These are phyloP conservation scores for Copidosoma aretas DNA, from an alignment of 2,888 invertebrate species.

Conservation along the genomic window DNA sequence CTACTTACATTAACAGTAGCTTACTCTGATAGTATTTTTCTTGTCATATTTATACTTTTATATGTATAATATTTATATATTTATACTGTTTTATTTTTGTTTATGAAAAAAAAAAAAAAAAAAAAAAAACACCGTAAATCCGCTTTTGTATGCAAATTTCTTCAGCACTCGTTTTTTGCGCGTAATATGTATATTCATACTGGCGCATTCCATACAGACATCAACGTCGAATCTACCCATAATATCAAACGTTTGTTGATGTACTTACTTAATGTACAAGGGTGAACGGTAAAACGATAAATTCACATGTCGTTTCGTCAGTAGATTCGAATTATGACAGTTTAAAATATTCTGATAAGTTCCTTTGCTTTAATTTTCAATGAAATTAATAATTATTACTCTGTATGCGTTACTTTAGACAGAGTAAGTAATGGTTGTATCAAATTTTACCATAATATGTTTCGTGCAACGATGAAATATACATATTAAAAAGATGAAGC, in stretches of 20 bases:
- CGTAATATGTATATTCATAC: background rate
- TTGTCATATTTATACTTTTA: slow-evolving; percentile 40
- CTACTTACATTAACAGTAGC: slow-evolving; percentile 52
- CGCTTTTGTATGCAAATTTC: slow-evolving; percentile 5
- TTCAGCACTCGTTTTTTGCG: background rate
- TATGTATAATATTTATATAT: slow-evolving; percentile 43
- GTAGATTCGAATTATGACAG: too few relatives aligned
- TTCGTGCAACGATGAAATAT: background rate
- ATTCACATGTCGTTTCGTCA: too few relatives aligned
- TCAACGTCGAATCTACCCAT: too few relatives aligned
- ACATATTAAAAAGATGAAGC: background rate
- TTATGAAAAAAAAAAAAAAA: slow-evolving; percentile 39
- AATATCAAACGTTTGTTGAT: too few relatives aligned
- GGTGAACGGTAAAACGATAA: too few relatives aligned
- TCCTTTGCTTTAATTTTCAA: too few relatives aligned
- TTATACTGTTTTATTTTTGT: slow-evolving; percentile 28
- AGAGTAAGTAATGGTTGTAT: too few relatives aligned
- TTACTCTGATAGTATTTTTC: slow-evolving; percentile 41
- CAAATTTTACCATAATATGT: background rate
- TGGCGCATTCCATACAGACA: too few relatives aligned
- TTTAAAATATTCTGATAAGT: too few relatives aligned
- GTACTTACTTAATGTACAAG: too few relatives aligned
- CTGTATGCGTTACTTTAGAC: too few relatives aligned
- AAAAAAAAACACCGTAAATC: slow-evolving; percentile 35
- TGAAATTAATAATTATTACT: too few relatives aligned